A percentile compares a stretch with the other conserved stretches of the same genome.
phyloP scores from a whole-genome alignment of 2,113 vertebrate genomes.

The Eubucco bourcierii region DNA sequence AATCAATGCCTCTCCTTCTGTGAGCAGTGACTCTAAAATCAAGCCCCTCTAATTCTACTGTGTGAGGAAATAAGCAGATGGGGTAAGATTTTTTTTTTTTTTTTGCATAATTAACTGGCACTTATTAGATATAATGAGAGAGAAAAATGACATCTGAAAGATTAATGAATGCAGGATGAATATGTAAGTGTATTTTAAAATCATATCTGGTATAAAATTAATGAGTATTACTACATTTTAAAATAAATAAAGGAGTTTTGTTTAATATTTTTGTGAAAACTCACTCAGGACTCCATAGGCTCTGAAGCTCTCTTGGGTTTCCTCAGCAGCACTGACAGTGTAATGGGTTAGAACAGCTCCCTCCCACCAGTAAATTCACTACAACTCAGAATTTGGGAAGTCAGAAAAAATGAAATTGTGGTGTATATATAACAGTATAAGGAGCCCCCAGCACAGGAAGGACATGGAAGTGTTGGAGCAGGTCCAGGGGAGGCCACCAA shows the following conservation, averaged over 20 bases:
- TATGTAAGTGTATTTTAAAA: background rate
- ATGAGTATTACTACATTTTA: background rate
- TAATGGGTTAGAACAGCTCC: too few species aligned
- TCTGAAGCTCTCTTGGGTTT: fast-evolving
- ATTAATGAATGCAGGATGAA: background rate
- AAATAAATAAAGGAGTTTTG: background rate
- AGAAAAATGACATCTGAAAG: background rate
- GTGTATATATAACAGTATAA: too few species aligned
- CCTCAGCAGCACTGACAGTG: background rate
- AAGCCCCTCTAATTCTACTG: background rate
- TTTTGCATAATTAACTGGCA: constrained; percentile 3
- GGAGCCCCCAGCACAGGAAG: too few species aligned
- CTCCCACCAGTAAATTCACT: too few species aligned
- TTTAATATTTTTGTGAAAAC: background rate
- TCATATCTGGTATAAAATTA: background rate
- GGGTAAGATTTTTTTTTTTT: constrained; percentile 26
- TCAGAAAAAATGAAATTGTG: too few species aligned
- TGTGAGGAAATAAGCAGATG: constrained; percentile 40
- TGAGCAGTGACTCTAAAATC: constrained; percentile 12
- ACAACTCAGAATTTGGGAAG: too few species aligned
- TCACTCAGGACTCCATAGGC: background rate
- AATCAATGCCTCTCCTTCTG: constrained; percentile 31
- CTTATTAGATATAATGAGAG: constrained; percentile 31
- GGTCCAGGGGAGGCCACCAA: too few species aligned
- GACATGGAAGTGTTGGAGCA: too few species aligned